Conservation (phyloP, 2,797 vertebrate genomes). For the Cyclopterus lumpus region DNA sequence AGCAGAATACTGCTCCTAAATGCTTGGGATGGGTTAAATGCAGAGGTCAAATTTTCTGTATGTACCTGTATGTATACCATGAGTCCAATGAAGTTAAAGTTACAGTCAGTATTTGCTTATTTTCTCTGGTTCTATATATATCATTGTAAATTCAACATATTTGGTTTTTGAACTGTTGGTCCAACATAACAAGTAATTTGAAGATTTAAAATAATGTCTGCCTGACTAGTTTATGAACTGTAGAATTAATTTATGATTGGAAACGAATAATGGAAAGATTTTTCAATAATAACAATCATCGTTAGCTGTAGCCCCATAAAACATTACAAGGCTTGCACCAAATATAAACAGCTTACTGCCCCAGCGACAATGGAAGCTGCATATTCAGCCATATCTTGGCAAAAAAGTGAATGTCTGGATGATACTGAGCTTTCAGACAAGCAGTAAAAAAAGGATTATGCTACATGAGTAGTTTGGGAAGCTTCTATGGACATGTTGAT, state of each 20-base stretch:
- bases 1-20: neutral
- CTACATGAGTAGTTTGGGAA: slow-evolving; percentile 16
- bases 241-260: slow-evolving; percentile 4
- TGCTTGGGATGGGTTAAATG: neutral
- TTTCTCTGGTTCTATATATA: neutral
- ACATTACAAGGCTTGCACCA: neutral
- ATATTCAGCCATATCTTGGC: slow-evolving; percentile 7
- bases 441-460: slow-evolving; percentile 28
- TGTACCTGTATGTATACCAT: neutral
- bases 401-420: slow-evolving; percentile 15
- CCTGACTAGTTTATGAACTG: neutral
- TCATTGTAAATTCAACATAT: neutral
- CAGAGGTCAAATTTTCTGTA: neutral
- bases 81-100: too few species aligned
- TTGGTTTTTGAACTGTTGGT: neutral
- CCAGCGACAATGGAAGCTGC: neutral
- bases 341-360: neutral
- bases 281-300: neutral
- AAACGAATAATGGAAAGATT: slow-evolving; percentile 2
- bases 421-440: slow-evolving; percentile 25
- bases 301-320: neutral
- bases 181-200: neutral
- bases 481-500: slow-evolving; percentile 2
- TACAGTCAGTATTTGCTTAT: neutral
- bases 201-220: neutral